These are phyloP conservation scores for human (Homo sapiens) DNA, from an alignment of 2,113 vertebrate species.

Conservation along the genomic window GRCh38 chr12:81910001-81910500, in stretches of 20 bases:
- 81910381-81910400: background rate
- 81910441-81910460: background rate
- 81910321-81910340: background rate
- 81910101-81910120: background rate
- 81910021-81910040: background rate
- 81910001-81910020: background rate
- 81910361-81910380: background rate
- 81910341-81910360: background rate
- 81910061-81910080: background rate
- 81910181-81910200: background rate
- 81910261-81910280: background rate
- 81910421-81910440: background rate
- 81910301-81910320: background rate
- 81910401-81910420: background rate
- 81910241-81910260: background rate
- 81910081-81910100: background rate
- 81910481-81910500: background rate
- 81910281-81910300: background rate
- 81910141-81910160: background rate
- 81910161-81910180: background rate
- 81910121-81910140: background rate
- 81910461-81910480: background rate
- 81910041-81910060: background rate
- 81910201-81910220: background rate
- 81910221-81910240: background rate